Evolutionary conservation across 2,113 vertebrate species (phyloP).

Genomic region (Cyanoderma ruficeps): DNA sequence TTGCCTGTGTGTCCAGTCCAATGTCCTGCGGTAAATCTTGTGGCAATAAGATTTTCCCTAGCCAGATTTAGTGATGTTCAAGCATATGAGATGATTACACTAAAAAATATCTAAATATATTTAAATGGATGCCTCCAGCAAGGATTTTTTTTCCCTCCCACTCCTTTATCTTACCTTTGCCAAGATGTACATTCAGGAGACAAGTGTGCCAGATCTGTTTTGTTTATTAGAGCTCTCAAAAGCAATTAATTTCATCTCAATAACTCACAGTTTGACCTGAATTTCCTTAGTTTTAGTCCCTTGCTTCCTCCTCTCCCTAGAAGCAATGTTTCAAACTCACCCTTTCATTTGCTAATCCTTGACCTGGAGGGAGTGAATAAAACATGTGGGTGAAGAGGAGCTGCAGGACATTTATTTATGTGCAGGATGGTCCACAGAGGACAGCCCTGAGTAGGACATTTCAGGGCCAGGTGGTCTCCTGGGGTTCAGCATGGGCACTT

Average conservation of each 20-base stretch:
- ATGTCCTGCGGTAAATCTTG: neutral
- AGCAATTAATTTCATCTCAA: neutral
- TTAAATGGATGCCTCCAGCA: neutral
- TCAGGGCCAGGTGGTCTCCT: neutral
- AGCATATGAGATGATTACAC: neutral
- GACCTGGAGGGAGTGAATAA: neutral
- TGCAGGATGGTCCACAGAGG: neutral
- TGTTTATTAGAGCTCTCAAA: neutral
- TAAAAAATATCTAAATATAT: neutral
- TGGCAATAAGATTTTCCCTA: neutral
- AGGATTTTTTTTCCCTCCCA: fast-evolving
- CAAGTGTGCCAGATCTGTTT: neutral
- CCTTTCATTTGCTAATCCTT: neutral
- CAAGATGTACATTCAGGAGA: neutral
- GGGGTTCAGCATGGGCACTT: neutral
- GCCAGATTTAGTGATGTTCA: neutral
- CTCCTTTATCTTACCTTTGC: neutral
- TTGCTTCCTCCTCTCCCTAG: neutral
- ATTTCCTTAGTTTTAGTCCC: neutral
- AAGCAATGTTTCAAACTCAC: neutral
- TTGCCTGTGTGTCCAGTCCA: neutral
- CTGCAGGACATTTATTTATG: neutral
- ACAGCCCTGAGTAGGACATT: neutral
- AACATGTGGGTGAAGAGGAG: neutral
- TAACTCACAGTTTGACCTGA: neutral